Base-by-base conservation (phyloP, 2,113 vertebrate species). In the Axis porcinus region DNA sequence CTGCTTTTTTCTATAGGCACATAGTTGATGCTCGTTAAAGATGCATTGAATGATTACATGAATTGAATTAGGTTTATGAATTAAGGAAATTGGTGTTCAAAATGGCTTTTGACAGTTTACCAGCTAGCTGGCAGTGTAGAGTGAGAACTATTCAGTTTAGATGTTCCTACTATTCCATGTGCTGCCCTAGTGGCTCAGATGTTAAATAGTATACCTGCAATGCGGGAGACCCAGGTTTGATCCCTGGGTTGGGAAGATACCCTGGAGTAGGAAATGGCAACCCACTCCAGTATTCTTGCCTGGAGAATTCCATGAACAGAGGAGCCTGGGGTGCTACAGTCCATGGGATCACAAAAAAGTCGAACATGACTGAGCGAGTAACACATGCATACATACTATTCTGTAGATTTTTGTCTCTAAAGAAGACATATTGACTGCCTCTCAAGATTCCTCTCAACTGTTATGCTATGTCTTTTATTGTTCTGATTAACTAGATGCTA, bases 11-110 rank as follows among this genome's bases (percentile, higher is more conserved):
- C 50, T 82, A 14, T 82, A 25, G 30, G 19, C 79, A 23, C 9
- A 58, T 67, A 70, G 27, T 28, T 95, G 45, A 60, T 89, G 30
- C 17, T 64, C 11, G 6, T 55, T 70, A 84, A 93, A 81, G 58
- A 87, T 79, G 7, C 8, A 88, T 13, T 76, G 33, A 89, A 76
- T 88, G 28, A 92, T 76, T 89, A 54, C 30, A 13, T 91, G 50
- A 93, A 89, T 94, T 95, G 27, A 94, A 89, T 74, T 85, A 52
- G 14, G 14, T 58, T 93, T 96, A 84, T 85, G 45, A 95, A 81
- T n/a, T 95, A 89, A 95, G 43, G 40, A 45, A 94, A 57, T n/a
- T 52, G 25, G 15, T 12, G 17, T 74, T 92, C 40, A 90, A 79
- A 78, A 52, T 76, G 11, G 84, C 30, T 92, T 85, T 86, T 85